phyloP scores from a whole-genome alignment of 2,888 invertebrate species.

The Troglohyphantes excavatus region DNA sequence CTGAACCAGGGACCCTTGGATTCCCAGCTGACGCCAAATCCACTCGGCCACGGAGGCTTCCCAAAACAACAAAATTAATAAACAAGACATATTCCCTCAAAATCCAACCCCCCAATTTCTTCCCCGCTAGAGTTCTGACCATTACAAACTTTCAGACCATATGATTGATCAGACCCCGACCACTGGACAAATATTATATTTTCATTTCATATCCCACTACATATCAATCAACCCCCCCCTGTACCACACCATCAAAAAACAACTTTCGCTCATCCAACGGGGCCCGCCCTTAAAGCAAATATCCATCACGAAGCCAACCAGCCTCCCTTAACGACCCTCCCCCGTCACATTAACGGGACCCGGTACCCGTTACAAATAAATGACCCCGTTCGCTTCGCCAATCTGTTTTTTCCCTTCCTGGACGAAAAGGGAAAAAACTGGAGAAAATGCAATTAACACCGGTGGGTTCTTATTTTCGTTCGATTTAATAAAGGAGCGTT shows the following conservation, averaged over 20 bases:
- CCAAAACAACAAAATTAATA: no score
- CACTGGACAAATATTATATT: slow-evolving; percentile 4
- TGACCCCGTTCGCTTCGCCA: slow-evolving; percentile 13
- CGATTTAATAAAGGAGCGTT: slow-evolving; percentile 18
- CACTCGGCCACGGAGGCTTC: no score
- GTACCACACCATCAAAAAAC: slow-evolving; percentile 14
- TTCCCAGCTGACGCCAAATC: no score
- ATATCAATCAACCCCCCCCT: slow-evolving; percentile 9
- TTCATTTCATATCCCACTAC: slow-evolving; percentile 1
- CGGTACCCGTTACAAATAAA: slow-evolving; percentile 42
- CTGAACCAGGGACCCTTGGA: no score
- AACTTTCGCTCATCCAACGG: slow-evolving; percentile 3
- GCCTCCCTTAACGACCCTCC: slow-evolving; percentile 32
- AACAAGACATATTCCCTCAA: neutral
- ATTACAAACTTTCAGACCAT: neutral
- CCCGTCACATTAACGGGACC: slow-evolving; percentile 42
- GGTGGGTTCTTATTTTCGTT: slow-evolving; percentile 45
- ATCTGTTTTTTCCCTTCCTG: slow-evolving; percentile 9
- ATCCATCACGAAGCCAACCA: slow-evolving; percentile 20
- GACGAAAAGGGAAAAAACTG: neutral
- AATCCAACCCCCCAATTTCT: neutral
- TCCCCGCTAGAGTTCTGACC: neutral
- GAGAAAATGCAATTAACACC: slow-evolving; percentile 72
- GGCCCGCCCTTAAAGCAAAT: slow-evolving; percentile 54
- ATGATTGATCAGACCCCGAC: slow-evolving; percentile 2